phyloP scores from a whole-genome alignment of 2,113 vertebrate genomes.

The Pelmatolapia mariae region DNA sequence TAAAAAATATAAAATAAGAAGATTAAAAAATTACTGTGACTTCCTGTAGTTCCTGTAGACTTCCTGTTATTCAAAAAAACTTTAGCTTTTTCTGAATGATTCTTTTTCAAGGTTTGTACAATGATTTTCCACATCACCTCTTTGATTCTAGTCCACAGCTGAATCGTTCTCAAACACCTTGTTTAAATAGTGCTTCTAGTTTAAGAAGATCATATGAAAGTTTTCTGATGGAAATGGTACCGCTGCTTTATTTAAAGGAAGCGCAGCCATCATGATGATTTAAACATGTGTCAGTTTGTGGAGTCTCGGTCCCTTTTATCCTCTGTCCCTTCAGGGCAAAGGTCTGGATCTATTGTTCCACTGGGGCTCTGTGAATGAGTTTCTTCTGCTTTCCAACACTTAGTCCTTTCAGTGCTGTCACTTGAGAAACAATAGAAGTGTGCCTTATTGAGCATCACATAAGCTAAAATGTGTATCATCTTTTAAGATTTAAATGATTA shows the following conservation, averaged over 20 bases:
- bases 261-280: background rate
- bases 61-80: background rate
- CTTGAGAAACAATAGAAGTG: slow-evolving; percentile 29
- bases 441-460: slow-evolving; percentile 6
- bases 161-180: background rate
- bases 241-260: background rate
- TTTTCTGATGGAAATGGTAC: background rate
- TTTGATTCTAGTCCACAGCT: background rate
- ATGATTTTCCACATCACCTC: background rate
- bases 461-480: background rate
- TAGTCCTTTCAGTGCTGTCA: slow-evolving; percentile 12
- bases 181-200: background rate
- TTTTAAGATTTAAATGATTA: background rate
- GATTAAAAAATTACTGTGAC: background rate
- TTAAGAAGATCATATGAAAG: background rate
- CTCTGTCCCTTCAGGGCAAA: background rate
- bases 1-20: background rate
- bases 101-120: background rate
- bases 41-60: background rate
- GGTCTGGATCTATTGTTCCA: slow-evolving; percentile 14
- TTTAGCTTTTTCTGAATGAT: background rate
- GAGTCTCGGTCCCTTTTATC: background rate
- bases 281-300: background rate
- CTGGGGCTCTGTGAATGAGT: slow-evolving; percentile 22
- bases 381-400: slow-evolving; percentile 39